A percentile compares a stretch with the other conserved stretches of the same genome.
Conservation (phyloP, 2,797 vertebrate genomes). For the Acanthopagrus latus region DNA sequence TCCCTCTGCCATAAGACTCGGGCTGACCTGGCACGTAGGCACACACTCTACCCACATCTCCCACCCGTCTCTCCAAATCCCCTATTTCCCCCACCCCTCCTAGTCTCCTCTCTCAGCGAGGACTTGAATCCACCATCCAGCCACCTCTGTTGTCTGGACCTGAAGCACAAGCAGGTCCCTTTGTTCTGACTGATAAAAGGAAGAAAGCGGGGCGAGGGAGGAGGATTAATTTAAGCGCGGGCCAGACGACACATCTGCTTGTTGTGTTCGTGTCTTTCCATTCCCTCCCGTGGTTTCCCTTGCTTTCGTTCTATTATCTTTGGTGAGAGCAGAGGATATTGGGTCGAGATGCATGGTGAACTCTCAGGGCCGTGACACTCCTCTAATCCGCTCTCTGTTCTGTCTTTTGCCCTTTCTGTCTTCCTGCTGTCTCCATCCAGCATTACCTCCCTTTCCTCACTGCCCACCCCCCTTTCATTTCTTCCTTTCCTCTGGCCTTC, state of each 20-base stretch:
- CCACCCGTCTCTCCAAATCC: slow-evolving; percentile 56
- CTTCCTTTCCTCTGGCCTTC: slow-evolving; percentile 17
- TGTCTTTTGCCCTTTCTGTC: slow-evolving; percentile 69
- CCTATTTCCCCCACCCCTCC: slow-evolving; percentile 32
- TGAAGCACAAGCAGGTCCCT: slow-evolving; percentile 73
- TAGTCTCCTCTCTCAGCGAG: slow-evolving; percentile 59
- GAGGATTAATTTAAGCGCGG: slow-evolving; percentile 79
- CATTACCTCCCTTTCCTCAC: slow-evolving; percentile 42
- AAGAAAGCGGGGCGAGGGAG: slow-evolving; percentile 72
- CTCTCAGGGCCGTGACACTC: slow-evolving; percentile 72
- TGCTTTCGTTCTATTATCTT: slow-evolving; percentile 78
- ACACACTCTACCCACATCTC: slow-evolving; percentile 53
- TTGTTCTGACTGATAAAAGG: slow-evolving; percentile 81
- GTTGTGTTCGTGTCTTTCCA: slow-evolving; percentile 74
- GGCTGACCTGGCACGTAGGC: slow-evolving; percentile 75
- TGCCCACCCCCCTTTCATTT: slow-evolving; percentile 16
- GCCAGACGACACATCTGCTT: slow-evolving; percentile 80
- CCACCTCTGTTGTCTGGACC: slow-evolving; percentile 78
- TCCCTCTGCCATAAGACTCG: slow-evolving; percentile 72
- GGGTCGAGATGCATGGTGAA: slow-evolving; percentile 76
- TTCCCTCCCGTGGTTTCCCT: slow-evolving; percentile 74
- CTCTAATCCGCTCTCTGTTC: slow-evolving; percentile 76
- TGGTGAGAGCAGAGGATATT: slow-evolving; percentile 78
- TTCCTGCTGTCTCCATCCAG: slow-evolving; percentile 66
- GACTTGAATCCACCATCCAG: slow-evolving; percentile 67